These are phyloP conservation scores for Vidua chalybeata DNA, from an alignment of 2,113 vertebrate genomes.

Conservation along the genomic window DNA sequence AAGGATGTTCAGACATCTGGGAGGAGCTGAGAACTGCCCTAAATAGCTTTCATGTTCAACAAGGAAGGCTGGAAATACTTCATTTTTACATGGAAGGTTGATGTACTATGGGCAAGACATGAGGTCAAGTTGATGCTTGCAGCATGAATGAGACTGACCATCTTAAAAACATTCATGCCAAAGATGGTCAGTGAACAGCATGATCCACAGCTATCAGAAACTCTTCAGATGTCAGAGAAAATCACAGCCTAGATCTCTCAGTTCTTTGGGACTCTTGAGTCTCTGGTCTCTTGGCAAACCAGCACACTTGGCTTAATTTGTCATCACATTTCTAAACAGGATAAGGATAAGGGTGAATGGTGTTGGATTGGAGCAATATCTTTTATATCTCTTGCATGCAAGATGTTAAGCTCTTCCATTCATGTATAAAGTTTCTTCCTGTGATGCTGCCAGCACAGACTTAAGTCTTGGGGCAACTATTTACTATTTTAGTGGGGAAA, in stretches of 20 bases:
- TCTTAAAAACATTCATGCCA: background rate
- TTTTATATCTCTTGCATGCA: background rate
- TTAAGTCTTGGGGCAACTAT: background rate
- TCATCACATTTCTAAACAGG: background rate
- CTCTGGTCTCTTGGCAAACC: background rate
- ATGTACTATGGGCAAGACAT: too few relatives aligned
- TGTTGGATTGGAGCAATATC: background rate
- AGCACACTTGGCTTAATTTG: background rate
- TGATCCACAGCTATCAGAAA: background rate
- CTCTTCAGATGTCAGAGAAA: background rate
- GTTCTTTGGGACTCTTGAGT: background rate
- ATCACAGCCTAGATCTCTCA: background rate
- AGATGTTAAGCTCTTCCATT: background rate
- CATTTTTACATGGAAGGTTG: background rate
- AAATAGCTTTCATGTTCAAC: background rate
- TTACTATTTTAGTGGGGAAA: background rate
- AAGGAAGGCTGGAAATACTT: background rate
- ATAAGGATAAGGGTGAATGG: background rate
- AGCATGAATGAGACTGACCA: background rate
- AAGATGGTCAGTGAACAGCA: background rate
- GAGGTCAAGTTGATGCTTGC: background rate
- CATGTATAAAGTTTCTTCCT: background rate
- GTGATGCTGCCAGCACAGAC: background rate
- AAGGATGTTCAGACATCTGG: background rate
- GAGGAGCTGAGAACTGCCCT: background rate